These are phyloP conservation scores for Sinosuthora webbiana DNA, from an alignment of 2,113 vertebrate species.

Conservation along the genomic window DNA sequence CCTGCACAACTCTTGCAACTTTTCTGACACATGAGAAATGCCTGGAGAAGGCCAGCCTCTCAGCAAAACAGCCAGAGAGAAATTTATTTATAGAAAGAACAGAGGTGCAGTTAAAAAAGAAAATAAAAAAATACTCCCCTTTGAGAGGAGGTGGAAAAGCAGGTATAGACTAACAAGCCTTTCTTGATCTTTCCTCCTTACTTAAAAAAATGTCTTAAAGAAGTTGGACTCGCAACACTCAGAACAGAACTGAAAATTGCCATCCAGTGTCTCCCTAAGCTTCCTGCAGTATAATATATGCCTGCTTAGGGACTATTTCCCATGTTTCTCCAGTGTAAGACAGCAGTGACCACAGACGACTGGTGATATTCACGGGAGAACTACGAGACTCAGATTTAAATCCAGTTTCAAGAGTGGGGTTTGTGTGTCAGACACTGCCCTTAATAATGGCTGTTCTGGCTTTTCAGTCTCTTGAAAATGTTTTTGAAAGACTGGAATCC, in stretches of 20 bases:
- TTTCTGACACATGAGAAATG: not conserved
- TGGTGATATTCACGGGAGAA: not conserved
- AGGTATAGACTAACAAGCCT: not conserved
- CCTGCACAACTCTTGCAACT: not conserved
- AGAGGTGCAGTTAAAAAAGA: not conserved
- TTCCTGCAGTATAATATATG: not conserved
- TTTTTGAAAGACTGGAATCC: not conserved
- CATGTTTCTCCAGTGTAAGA: not conserved
- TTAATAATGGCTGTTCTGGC: not conserved
- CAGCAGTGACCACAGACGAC: not conserved
- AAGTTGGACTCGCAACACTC: rapidly evolving
- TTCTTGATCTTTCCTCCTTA: not conserved
- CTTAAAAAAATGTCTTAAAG: not conserved
- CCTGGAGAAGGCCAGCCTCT: slow-evolving; percentile 1
- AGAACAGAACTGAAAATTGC: not conserved
- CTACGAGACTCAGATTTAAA: not conserved
- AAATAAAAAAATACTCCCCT: not conserved
- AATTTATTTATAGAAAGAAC: slow-evolving; percentile 5
- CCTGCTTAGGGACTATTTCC: not conserved
- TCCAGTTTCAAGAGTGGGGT: not conserved
- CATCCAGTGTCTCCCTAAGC: not conserved
- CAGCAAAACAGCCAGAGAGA: not conserved
- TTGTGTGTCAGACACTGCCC: not conserved
- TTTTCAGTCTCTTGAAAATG: not conserved
- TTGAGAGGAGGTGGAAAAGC: not conserved